These are phyloP conservation scores for Antechinus flavipes DNA, from an alignment of 2,113 vertebrate genomes.

Conservation along the genomic window DNA sequence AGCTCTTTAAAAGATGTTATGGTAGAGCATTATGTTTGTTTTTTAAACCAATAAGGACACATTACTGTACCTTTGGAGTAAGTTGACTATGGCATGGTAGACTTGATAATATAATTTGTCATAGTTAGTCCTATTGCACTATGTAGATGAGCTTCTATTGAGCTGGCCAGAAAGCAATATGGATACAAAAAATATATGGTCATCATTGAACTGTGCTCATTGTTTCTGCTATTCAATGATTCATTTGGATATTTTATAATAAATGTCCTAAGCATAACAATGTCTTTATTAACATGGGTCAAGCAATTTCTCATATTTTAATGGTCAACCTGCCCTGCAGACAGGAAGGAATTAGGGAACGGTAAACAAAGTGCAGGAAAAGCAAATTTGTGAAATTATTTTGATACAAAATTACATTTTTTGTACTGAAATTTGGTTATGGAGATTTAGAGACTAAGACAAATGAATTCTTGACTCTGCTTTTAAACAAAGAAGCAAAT, in stretches of 20 bases:
- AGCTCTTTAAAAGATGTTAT: slow-evolving; percentile 21
- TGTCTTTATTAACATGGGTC: slow-evolving; percentile 26
- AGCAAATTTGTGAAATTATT: slow-evolving; percentile 4
- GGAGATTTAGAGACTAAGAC: slow-evolving; percentile 37
- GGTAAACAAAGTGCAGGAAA: slow-evolving; percentile 39
- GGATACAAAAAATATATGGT: not conserved
- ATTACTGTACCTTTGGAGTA: not conserved
- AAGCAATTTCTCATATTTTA: slow-evolving; percentile 16
- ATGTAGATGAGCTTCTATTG: not conserved
- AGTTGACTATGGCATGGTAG: not conserved
- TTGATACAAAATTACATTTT: slow-evolving; percentile 18
- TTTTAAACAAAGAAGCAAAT: slow-evolving; percentile 66
- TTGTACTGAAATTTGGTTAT: not conserved
- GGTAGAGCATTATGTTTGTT: slow-evolving; percentile 5
- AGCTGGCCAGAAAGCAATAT: not conserved
- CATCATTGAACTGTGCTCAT: not conserved
- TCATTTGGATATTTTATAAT: not conserved
- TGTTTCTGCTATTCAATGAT: not conserved
- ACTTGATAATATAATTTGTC: not conserved
- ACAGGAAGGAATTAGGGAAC: slow-evolving; percentile 1
- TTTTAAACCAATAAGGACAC: not conserved
- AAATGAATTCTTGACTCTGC: slow-evolving; percentile 25
- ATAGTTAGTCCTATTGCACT: not conserved
- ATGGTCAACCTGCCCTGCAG: not conserved
- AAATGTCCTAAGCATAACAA: not conserved